phyloP scores from a whole-genome alignment of 2,888 invertebrate species.

The Pharmacophagus antenor region DNA sequence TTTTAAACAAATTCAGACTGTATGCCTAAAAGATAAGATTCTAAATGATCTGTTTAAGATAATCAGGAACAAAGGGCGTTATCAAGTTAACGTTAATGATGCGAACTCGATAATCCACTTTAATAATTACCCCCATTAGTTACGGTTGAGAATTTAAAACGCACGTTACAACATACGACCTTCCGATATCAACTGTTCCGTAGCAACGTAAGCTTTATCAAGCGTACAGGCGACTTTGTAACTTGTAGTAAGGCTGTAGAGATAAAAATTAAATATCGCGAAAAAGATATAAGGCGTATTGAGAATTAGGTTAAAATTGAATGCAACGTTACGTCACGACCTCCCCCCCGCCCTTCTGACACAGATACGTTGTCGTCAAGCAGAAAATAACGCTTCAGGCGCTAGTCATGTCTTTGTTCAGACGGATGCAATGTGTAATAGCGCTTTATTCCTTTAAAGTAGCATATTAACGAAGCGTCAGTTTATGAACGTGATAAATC shows the following conservation, averaged over 20 bases:
- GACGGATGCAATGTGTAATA: conserved; percentile 18
- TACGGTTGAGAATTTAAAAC: conserved; percentile 37
- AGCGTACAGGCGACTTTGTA: not conserved
- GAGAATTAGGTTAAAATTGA: conserved; percentile 43
- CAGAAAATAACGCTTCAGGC: conserved; percentile 48
- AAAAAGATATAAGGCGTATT: conserved; percentile 39
- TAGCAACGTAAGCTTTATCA: conserved; percentile 42
- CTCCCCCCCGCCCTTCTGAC: conserved; percentile 63
- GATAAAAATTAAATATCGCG: conserved; percentile 36
- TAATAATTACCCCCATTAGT: conserved; percentile 32
- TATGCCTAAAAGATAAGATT: conserved; percentile 8
- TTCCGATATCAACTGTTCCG: conserved; percentile 37
- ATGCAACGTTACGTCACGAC: conserved; percentile 67
- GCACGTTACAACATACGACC: conserved; percentile 38
- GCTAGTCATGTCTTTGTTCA: conserved; percentile 30
- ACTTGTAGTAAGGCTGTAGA: conserved; percentile 30
- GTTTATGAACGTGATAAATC: not conserved
- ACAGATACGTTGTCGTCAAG: conserved; percentile 61
- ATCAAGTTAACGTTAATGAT: conserved; percentile 28
- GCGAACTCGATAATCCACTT: conserved; percentile 30
- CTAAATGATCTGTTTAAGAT: conserved; percentile 38
- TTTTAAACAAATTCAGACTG: not conserved
- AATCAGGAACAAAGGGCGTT: conserved; percentile 32
- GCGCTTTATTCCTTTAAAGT: conserved; percentile 22
- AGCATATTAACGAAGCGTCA: not conserved